Percentiles rank a stretch among this genome's conserved stretches.
These are phyloP conservation scores for Zaprionus capensis DNA, from an alignment of 1,140 invertebrate genomes.

Conservation along the genomic window DNA sequence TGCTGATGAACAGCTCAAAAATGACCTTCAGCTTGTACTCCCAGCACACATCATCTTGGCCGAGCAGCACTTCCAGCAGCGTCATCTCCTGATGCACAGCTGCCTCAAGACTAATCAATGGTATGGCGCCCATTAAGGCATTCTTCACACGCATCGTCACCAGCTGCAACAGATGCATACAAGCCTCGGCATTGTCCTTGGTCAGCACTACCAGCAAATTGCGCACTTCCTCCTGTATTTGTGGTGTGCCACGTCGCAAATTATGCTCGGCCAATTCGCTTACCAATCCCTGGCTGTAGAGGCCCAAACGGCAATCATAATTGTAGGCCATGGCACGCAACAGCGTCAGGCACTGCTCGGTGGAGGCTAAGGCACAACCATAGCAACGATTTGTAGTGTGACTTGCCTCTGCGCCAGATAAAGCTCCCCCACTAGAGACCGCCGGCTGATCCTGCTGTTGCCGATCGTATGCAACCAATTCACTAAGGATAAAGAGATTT, in stretches of 20 bases:
- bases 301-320: slow-evolving; percentile 89
- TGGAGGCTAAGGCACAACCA: slow-evolving; percentile 93
- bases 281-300: slow-evolving; percentile 95
- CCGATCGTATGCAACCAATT: slow-evolving; percentile 96
- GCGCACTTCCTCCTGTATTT: slow-evolving; percentile 94
- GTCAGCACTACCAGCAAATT: slow-evolving; percentile 95
- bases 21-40: slow-evolving; percentile 95
- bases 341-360: slow-evolving; percentile 96
- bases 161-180: slow-evolving; percentile 92
- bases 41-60: slow-evolving; percentile 98
- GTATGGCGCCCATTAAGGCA: slow-evolving; percentile 87
- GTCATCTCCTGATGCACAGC: slow-evolving; percentile 94
- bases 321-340: slow-evolving; percentile 96
- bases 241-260: slow-evolving; percentile 90
- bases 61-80: slow-evolving; percentile 93
- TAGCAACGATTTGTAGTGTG: slow-evolving; percentile 88
- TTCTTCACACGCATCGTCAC: slow-evolving; percentile 93
- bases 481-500: slow-evolving; percentile 85
- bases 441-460: slow-evolving; percentile 88
- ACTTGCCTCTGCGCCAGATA: slow-evolving; percentile 40
- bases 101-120: slow-evolving; percentile 89
- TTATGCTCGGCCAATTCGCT: slow-evolving; percentile 96
- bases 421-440: neutral
- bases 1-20: slow-evolving; percentile 93
- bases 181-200: slow-evolving; percentile 94